Base-by-base conservation (phyloP, 2,888 invertebrate species). In the Lymantria dispar region DNA sequence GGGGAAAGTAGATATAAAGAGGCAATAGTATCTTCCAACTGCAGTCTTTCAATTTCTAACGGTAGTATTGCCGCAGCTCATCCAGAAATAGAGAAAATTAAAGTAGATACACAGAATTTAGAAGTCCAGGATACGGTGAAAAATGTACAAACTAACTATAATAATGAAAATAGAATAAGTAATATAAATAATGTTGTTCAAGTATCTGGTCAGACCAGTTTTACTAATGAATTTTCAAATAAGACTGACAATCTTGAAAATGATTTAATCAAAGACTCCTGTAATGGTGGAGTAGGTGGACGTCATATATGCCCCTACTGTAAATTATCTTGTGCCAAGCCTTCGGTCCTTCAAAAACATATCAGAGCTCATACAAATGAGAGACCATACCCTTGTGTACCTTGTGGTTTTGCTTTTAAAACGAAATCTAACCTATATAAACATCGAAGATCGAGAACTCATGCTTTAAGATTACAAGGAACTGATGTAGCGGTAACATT, bases 371-470 rank as follows among this genome's bases (percentile, higher is more conserved):
- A 98, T 85, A 98, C 98, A 43, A 97, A 97, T 80, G 98, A 98
- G 87, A 93, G 98, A 70, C 98, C 98, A 52, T 98, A 95, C 90
- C 98, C 98, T 30, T 98, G 98, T 88, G 92, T 93, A 71, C 95
- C 95, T 63, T 98, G 98, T 85, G 97, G 97, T 63, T 96, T 98
- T 87, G 96, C 97, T 70, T 98, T 98, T 90, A 98, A 98, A 87
- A 98, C 98, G 15, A 96, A 97, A 83, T 97, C 97, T 70, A 98
- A 98, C 85, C 93, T 98, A 64, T 98, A 97, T 82, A 98, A 98
- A 84, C 98, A 98, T 85, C 94, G 96, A 82, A 93, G 96, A 82
- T 95, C 95, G 44, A 92, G 95, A 67, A 93, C 95, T 41, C 96
- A 96, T 74, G 93, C 93, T 46, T 89, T 94, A 61, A 93, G 95